These are phyloP conservation scores for Diorhabda sublineata DNA, from an alignment of 1,140 invertebrate genomes.

Conservation along the genomic window DNA sequence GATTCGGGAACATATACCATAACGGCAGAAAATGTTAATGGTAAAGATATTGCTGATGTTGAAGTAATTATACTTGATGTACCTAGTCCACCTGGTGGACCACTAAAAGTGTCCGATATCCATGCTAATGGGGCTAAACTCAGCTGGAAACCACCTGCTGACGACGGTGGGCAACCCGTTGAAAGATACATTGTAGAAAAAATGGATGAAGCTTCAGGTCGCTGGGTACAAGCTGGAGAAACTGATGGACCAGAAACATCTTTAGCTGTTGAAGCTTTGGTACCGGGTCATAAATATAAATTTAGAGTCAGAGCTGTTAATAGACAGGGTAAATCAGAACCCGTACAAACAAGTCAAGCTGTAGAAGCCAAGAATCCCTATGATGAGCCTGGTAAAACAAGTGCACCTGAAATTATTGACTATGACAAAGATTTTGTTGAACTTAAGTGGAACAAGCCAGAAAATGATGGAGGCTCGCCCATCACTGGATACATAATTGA, in stretches of 20 bases:
- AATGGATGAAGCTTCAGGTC: conserved; percentile 86
- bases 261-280: conserved; percentile 71
- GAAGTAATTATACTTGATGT: conserved; percentile 90
- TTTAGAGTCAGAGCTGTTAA: conserved; percentile 94
- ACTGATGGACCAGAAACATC: conserved; percentile 74
- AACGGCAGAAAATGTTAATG: conserved; percentile 88
- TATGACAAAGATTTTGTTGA: conserved; percentile 93
- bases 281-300: conserved; percentile 91
- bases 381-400: conserved; percentile 77
- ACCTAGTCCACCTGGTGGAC: conserved; percentile 86
- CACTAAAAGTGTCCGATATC: conserved; percentile 81
- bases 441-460: conserved; percentile 86
- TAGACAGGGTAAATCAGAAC: conserved; percentile 92
- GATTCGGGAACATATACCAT: conserved; percentile 91
- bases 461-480: conserved; percentile 81
- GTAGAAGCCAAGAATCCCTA: conserved; percentile 98
- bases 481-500: conserved; percentile 93
- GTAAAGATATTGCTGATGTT: conserved; percentile 86
- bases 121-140: conserved; percentile 81
- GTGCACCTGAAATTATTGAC: conserved; percentile 83
- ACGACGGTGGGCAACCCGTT: conserved; percentile 85
- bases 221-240: conserved; percentile 90
- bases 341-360: conserved; percentile 80
- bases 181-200: conserved; percentile 92
- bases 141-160: conserved; percentile 84